phyloP scores from a whole-genome alignment of 2,113 vertebrate genomes.

The Corapipo altera region DNA sequence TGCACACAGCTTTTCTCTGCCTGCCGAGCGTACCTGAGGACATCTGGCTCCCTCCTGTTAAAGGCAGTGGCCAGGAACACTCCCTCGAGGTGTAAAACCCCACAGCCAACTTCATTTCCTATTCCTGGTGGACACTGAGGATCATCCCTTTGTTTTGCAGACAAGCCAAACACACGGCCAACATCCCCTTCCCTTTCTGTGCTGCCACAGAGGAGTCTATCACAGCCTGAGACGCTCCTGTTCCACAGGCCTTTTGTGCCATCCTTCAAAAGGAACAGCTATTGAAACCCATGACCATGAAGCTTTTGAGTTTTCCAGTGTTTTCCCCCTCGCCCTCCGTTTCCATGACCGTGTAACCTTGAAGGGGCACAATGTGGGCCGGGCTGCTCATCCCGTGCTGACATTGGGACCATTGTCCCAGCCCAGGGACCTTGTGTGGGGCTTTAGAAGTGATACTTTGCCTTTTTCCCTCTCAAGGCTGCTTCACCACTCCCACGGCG shows the following conservation, averaged over 20 bases:
- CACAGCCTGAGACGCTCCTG: not conserved
- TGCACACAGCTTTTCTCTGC: not conserved
- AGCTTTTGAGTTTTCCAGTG: conserved; percentile 11
- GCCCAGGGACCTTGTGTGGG: not conserved
- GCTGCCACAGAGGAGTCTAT: not conserved
- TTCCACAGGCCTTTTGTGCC: conserved; percentile 46
- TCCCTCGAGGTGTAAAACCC: not conserved
- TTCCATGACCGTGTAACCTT: conserved; percentile 18
- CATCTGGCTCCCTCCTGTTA: not conserved
- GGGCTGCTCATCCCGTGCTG: not conserved
- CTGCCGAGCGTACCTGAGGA: accelerated
- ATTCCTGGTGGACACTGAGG: not conserved
- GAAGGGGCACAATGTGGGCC: not conserved
- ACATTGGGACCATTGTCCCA: not conserved
- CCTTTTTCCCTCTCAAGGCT: conserved; percentile 42
- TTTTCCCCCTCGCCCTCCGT: not conserved
- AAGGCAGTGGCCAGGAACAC: not conserved
- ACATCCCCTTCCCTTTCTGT: conserved; percentile 34
- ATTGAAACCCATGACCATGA: conserved; percentile 61
- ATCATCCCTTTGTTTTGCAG: not conserved
- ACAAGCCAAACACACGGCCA: not conserved
- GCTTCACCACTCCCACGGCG: accelerated
- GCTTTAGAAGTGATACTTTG: not conserved
- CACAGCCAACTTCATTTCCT: not conserved
- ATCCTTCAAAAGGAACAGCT: conserved; percentile 34